Base-by-base conservation (phyloP, 2,797 vertebrate species). In the Macrochelys suwanniensis region DNA sequence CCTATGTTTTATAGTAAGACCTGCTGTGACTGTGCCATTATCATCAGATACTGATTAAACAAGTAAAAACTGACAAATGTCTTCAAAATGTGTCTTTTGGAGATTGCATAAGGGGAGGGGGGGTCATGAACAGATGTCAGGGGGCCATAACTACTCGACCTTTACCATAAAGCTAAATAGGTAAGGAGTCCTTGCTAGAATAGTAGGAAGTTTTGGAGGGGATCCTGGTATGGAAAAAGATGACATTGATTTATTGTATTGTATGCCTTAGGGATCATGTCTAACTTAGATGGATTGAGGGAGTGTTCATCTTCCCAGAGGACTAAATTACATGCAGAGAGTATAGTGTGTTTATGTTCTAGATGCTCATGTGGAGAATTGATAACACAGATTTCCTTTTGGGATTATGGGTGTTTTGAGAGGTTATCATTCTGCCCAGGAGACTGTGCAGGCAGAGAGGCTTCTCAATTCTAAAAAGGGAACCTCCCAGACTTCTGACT, bases 31-130 rank as follows among this genome's bases (percentile, higher is more conserved):
- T 10, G 11, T 47, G 74, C 45, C 74, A 31, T 77, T 77, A 31
- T 47, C 13, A 76, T 47, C 37, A 81, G 89, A 87, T 79, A 88
- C 59, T 80, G 92, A 97, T 93, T 89, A 65, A 49, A 89, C 86
- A 90, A 83, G 88, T 91, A 91, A 95, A 97, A 94, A 96, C 93
- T 89, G 94, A 89, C 95, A 85, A 95, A 93, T 45, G 71, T 76
- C 71, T 76, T 76, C 71, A 37, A 37, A 68, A 68, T 68, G 33
- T n/a, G 7, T 37, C n/a, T n/a, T 68, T 42, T 71, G 19, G 5
- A 50, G 33, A 4, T 79, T 33, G 7, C 6, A 49, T 45, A 49
- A 74, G 47, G 12, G 16, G 17, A 9, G 65, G 1, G n/a, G n/a
- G 19, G 10, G n/a, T 65, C 65, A 71, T 71, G n/a, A 71, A 71